These are phyloP conservation scores for Falco cherrug DNA, from an alignment of 2,797 vertebrate genomes.

Conservation along the genomic window DNA sequence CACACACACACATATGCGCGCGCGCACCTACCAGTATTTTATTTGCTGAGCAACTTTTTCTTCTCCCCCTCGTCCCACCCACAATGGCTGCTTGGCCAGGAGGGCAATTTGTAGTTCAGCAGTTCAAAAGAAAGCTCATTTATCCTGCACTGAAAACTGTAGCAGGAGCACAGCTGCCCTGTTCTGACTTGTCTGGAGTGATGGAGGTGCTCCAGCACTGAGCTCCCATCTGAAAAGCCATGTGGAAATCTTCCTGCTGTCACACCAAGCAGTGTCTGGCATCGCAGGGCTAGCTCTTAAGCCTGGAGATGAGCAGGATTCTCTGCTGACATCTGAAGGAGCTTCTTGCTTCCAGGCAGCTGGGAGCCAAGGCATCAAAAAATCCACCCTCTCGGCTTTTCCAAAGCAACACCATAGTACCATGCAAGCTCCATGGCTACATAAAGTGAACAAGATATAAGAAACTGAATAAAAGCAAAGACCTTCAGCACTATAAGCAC, in stretches of 20 bases:
- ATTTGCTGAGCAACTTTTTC: background rate
- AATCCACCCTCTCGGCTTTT: background rate
- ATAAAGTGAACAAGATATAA: background rate
- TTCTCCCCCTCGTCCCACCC: conserved; percentile 2
- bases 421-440: background rate
- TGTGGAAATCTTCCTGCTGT: background rate
- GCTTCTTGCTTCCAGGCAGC: background rate
- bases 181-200: background rate
- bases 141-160: background rate
- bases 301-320: background rate
- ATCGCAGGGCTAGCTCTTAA: background rate
- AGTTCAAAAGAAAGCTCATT: conserved; percentile 42
- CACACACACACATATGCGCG: no score
- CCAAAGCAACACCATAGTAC: background rate
- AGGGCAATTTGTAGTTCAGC: conserved; percentile 36
- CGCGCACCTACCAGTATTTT: background rate
- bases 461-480: conserved; percentile 8
- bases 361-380: background rate
- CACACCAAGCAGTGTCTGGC: background rate
- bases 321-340: background rate
- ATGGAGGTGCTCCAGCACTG: background rate
- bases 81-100: background rate
- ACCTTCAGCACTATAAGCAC: background rate
- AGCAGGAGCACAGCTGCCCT: background rate
- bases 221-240: background rate